Conservation (phyloP, 2,797 vertebrate species). For the Chanos chanos region DNA sequence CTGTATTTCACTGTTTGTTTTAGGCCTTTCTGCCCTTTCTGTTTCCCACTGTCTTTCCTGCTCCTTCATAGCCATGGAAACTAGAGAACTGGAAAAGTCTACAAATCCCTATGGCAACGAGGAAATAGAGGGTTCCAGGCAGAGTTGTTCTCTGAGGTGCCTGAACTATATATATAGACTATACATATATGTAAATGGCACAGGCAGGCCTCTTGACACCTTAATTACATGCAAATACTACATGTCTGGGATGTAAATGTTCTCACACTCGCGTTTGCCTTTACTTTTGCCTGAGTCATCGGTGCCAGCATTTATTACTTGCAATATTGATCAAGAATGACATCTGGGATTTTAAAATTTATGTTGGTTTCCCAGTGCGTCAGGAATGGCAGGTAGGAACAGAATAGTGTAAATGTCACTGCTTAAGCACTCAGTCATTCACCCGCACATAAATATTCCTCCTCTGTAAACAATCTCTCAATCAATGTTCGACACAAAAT, state of each 20-base stretch:
- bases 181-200: conserved; percentile 3
- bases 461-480: no score
- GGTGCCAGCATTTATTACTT: neutral
- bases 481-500: no score
- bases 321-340: neutral
- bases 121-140: conserved; percentile 23
- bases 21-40: conserved; percentile 35
- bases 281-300: conserved; percentile 14
- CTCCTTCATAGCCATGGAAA: conserved; percentile 39
- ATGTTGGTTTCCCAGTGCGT: no score
- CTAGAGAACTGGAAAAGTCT: conserved; percentile 36
- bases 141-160: conserved; percentile 37
- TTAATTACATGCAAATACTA: neutral
- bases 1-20: conserved; percentile 43
- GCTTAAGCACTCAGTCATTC: no score
- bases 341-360: no score
- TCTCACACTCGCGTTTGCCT: neutral
- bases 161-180: conserved; percentile 34
- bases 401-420: no score
- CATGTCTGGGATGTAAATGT: conserved; percentile 22
- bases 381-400: no score
- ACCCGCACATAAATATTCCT: no score
- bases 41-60: conserved; percentile 28
- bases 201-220: conserved; percentile 18
- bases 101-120: conserved; percentile 45